Base-by-base conservation (phyloP, 2,113 vertebrate genomes). In the Accipiter virgatus region DNA sequence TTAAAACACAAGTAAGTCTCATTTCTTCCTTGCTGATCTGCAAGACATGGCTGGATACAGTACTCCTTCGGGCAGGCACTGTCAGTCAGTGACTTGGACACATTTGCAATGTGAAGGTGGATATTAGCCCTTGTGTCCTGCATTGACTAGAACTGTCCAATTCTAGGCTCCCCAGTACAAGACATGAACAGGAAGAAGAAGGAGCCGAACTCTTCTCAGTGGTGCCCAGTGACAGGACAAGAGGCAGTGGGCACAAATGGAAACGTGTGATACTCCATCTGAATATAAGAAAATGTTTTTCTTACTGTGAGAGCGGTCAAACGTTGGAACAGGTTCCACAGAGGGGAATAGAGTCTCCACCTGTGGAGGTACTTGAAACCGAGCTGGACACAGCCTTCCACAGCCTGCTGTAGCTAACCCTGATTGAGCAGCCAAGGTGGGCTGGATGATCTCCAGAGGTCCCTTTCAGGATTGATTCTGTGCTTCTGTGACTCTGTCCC, bases 211-310 rank as follows among this genome's bases (percentile, higher is more conserved):
- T n/a, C 29, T 56, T 31, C 29, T 38, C 38, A 2, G 12, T 45
- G 68, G 19, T 29, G 42, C 52, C 63, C 7, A 14, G 6, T 6
- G 20, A 7, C 66, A 83, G 83, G 56, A n/a, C 19, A 18, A 9
- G 5, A 72, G 45, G 58, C 47, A 58, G 0, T 10, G 48, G 36
- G 16, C 53, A 66, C 27, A 8, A 61, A 22, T 0, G 4, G 68
- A 58, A 55, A 40, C 0, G 0, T 0, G 0, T 8, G 42, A 10
- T 47, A 23, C 19, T 82, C 27, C 47, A 27, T 31, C 52, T 67
- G 52, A 65, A 50, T 19, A 3, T 9, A n/a, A 16, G 29, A 32
- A 72, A 91, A 7, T 4, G 6, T 13, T 32, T 63, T 42, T 43
- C 2, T 42, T 31, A 7, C n/a, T 16, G 11, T 34, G 62, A 38